These are phyloP conservation scores for Raja brachyura DNA, from an alignment of 2,113 vertebrate species.

Conservation along the genomic window DNA sequence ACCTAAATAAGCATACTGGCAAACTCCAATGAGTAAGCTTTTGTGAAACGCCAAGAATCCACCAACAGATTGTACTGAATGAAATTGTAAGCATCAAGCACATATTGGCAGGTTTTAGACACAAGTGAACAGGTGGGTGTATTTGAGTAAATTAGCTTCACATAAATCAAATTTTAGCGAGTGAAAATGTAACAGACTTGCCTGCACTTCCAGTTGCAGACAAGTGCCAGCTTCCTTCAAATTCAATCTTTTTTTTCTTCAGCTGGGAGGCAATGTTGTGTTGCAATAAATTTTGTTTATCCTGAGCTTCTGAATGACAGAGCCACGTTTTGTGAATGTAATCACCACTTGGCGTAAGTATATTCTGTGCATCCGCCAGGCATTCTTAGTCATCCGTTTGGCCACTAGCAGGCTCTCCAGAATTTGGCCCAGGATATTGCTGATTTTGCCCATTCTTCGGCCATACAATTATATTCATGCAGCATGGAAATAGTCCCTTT, in stretches of 20 bases:
- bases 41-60: background rate
- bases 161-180: slow-evolving; percentile 25
- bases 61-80: slow-evolving; percentile 11
- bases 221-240: background rate
- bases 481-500: too few species aligned
- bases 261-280: background rate
- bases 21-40: slow-evolving; percentile 24
- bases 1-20: slow-evolving; percentile 21
- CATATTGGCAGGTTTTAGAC: slow-evolving; percentile 13
- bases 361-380: background rate
- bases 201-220: background rate
- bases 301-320: background rate
- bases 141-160: slow-evolving; percentile 37
- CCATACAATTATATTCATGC: too few species aligned
- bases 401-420: background rate
- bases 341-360: background rate
- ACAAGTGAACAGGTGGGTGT: slow-evolving; percentile 32
- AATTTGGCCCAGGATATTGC: background rate
- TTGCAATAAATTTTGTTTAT: background rate
- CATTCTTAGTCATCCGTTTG: background rate
- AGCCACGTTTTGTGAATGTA: background rate
- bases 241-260: background rate
- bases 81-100: slow-evolving; percentile 35
- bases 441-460: background rate
- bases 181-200: slow-evolving; percentile 18